phyloP scores from a whole-genome alignment of 2,113 vertebrate genomes.

The Perca fluviatilis region DNA sequence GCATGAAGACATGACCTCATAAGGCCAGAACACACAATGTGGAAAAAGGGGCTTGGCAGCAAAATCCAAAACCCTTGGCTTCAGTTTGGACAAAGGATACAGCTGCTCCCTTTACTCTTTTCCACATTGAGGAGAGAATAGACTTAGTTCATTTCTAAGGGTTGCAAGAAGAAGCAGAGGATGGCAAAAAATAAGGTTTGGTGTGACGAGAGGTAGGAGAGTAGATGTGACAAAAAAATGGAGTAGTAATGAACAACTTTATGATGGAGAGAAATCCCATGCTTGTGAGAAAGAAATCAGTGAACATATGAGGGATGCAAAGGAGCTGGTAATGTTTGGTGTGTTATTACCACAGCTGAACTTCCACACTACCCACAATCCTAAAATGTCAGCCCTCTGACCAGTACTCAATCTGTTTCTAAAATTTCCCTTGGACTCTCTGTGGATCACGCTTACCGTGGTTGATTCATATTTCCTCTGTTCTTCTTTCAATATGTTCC shows the following conservation, averaged over 20 bases:
- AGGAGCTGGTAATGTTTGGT: not conserved
- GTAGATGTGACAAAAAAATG: too few species aligned
- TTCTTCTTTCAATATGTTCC: not conserved
- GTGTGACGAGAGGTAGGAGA: too few species aligned
- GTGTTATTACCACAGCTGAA: not conserved
- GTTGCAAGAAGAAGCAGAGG: not conserved
- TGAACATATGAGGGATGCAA: too few species aligned
- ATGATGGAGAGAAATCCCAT: too few species aligned
- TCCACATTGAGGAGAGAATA: not conserved
- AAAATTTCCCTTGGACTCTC: not conserved
- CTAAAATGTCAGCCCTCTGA: too few species aligned
- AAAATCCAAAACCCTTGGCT: slow-evolving; percentile 12
- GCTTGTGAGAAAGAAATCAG: too few species aligned
- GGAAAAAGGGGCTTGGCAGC: not conserved
- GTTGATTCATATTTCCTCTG: not conserved
- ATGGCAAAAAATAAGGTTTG: too few species aligned
- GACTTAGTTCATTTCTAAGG: too few species aligned
- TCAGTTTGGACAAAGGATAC: not conserved
- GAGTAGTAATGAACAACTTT: too few species aligned
- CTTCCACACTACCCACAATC: too few species aligned
- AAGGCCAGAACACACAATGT: not conserved
- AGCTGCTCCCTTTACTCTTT: not conserved
- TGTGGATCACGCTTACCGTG: not conserved
- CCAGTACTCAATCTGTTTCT: not conserved
- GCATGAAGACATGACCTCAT: not conserved